Conservation (phyloP, 2,888 invertebrate species). For the Trissolcus brochymenae region DNA sequence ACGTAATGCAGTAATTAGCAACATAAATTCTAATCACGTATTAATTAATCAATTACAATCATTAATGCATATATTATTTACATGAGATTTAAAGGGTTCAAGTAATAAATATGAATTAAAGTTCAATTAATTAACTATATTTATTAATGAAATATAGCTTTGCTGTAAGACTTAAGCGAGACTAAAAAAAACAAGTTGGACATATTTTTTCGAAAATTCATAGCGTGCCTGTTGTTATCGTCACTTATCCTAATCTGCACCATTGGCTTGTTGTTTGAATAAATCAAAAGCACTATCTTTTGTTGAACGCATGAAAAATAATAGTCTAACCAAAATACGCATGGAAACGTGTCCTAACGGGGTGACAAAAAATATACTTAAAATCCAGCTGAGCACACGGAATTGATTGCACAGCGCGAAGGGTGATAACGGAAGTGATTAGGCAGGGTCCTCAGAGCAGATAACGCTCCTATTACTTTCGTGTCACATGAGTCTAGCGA, state of each 20-base stretch:
- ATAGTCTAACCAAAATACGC: conserved; percentile 32
- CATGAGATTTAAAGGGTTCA: too few species aligned
- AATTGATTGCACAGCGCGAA: conserved; percentile 68
- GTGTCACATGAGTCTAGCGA: conserved; percentile 60
- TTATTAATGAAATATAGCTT: too few species aligned
- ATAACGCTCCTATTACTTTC: conserved; percentile 63
- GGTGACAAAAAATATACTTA: conserved; percentile 43
- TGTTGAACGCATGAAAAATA: conserved; percentile 32
- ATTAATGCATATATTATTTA: too few species aligned
- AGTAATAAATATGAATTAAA: too few species aligned
- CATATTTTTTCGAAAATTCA: not conserved
- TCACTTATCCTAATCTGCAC: not conserved
- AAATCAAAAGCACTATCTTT: conserved; percentile 40
- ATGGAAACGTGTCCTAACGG: conserved; percentile 12
- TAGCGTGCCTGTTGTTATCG: not conserved
- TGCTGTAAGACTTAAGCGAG: too few species aligned
- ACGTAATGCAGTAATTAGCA: too few species aligned
- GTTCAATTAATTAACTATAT: too few species aligned
- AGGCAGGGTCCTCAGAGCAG: conserved; percentile 64
- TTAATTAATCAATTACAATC: too few species aligned
- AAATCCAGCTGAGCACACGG: conserved; percentile 56
- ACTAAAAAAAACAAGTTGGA: too few species aligned
- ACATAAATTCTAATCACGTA: too few species aligned
- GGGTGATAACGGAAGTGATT: conserved; percentile 67
- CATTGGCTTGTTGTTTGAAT: conserved; percentile 13